phyloP scores from a whole-genome alignment of 2,888 invertebrate species.

The Automeris io region DNA sequence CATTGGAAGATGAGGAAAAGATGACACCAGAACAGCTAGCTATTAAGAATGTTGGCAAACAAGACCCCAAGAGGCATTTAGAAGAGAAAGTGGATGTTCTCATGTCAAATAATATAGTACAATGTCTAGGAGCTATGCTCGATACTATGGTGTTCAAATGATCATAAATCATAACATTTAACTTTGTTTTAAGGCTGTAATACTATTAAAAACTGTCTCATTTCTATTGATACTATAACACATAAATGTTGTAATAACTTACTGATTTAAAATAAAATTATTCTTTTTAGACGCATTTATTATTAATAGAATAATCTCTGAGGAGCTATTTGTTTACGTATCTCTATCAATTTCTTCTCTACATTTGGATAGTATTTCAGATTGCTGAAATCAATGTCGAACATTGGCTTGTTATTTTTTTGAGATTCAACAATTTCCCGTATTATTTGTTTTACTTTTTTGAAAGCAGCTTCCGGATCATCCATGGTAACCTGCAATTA shows the following conservation, averaged over 20 bases:
- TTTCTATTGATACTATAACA: slow-evolving; percentile 48
- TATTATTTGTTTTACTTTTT: slow-evolving; percentile 48
- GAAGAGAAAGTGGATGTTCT: slow-evolving; percentile 98
- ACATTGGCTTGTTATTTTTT: slow-evolving; percentile 46
- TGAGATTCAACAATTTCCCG: slow-evolving; percentile 47
- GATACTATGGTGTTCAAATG: slow-evolving; percentile 80
- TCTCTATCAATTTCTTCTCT: slow-evolving; percentile 33
- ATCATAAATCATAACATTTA: slow-evolving; percentile 38
- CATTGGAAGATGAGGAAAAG: slow-evolving; percentile 98
- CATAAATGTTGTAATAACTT: slow-evolving; percentile 42
- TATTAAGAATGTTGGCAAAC: slow-evolving; percentile 99
- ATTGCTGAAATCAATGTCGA: slow-evolving; percentile 53
- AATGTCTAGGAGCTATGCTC: slow-evolving; percentile 97
- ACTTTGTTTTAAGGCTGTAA: slow-evolving; percentile 43
- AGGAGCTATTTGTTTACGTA: slow-evolving; percentile 53
- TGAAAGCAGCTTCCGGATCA: slow-evolving; percentile 43
- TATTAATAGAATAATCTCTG: slow-evolving; percentile 47
- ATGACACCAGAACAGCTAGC: slow-evolving; percentile 99
- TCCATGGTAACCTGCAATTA: slow-evolving; percentile 53
- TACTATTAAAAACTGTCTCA: slow-evolving; percentile 46
- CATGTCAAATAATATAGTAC: slow-evolving; percentile 98
- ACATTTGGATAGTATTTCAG: slow-evolving; percentile 36
- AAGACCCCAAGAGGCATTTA: slow-evolving; percentile 99
- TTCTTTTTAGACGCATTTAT: slow-evolving; percentile 30
- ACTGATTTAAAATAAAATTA: slow-evolving; percentile 58